phyloP scores from a whole-genome alignment of 2,888 invertebrate genomes.

The Lithodes maja region DNA sequence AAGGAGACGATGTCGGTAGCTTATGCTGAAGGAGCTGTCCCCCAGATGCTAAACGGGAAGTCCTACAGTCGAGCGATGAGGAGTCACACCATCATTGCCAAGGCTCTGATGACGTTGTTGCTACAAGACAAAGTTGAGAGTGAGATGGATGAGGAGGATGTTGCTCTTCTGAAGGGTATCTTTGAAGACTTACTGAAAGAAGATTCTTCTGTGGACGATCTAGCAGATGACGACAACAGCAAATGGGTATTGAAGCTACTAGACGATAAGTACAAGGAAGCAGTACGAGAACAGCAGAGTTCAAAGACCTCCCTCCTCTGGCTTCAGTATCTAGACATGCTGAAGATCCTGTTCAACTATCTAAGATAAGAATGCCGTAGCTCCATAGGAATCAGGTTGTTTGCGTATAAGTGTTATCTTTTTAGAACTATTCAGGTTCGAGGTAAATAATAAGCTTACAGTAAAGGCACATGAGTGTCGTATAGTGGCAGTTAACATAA shows the following conservation, averaged over 20 bases:
- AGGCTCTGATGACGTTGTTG: neutral
- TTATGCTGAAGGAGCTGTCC: constrained; percentile 8
- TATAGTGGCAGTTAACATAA: too few species aligned
- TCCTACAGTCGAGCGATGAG: constrained; percentile 8
- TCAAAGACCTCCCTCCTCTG: too few species aligned
- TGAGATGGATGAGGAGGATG: constrained; percentile 4
- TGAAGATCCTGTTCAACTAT: too few species aligned
- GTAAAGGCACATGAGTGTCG: too few species aligned
- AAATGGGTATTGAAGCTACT: constrained; percentile 1
- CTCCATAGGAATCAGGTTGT: too few species aligned
- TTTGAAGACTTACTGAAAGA: constrained; percentile 8
- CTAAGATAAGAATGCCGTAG: too few species aligned
- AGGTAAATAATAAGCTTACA: too few species aligned
- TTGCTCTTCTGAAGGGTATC: constrained; percentile 8
- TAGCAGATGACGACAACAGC: neutral
- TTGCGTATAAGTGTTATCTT: too few species aligned
- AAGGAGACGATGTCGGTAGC: constrained; percentile 8
- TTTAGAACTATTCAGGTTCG: too few species aligned
- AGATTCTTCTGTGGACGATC: constrained; percentile 4
- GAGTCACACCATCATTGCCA: constrained; percentile 4
- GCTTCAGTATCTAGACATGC: too few species aligned
- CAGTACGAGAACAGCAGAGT: neutral
- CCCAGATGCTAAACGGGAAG: constrained; percentile 4
- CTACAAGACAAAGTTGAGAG: constrained; percentile 8
- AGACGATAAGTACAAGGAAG: neutral